Percentiles rank a stretch among this genome's conserved stretches.
phyloP scores from a whole-genome alignment of 2,113 vertebrate genomes.

The Elachura formosa region DNA sequence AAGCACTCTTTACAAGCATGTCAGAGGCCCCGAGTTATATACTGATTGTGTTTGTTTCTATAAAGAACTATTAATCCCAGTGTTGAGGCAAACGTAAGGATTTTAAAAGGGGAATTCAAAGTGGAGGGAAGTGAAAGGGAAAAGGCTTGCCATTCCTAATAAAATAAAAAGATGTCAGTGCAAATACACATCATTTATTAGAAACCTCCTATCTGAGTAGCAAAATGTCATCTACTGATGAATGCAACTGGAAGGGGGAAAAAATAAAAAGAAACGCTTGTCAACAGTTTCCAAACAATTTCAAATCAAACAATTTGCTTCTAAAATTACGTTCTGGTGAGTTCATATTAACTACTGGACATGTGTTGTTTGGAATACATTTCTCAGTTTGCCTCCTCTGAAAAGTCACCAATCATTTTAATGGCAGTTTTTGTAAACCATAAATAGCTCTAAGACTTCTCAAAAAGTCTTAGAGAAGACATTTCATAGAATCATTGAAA shows the following conservation, averaged over 20 bases:
- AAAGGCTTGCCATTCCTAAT: neutral
- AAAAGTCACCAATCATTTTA: neutral
- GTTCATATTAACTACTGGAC: neutral
- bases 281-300: neutral
- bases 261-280: neutral
- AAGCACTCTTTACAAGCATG: neutral
- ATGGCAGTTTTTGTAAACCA: neutral
- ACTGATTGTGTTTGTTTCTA: neutral
- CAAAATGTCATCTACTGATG: neutral
- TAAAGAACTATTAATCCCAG: neutral
- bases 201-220: neutral
- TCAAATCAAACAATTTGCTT: neutral
- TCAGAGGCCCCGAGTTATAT: neutral
- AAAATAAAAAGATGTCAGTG: slow-evolving; percentile 4
- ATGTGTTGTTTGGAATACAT: neutral
- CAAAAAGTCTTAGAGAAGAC: neutral
- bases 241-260: neutral
- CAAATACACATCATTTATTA: slow-evolving; percentile 1
- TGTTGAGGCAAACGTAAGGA: neutral
- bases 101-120: neutral
- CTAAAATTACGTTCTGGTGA: neutral
- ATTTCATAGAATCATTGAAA: neutral
- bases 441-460: neutral
- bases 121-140: neutral
- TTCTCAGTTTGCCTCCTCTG: neutral